These are phyloP conservation scores for Agriopis leucophaearia DNA, from an alignment of 2,888 invertebrate species.

Conservation along the genomic window DNA sequence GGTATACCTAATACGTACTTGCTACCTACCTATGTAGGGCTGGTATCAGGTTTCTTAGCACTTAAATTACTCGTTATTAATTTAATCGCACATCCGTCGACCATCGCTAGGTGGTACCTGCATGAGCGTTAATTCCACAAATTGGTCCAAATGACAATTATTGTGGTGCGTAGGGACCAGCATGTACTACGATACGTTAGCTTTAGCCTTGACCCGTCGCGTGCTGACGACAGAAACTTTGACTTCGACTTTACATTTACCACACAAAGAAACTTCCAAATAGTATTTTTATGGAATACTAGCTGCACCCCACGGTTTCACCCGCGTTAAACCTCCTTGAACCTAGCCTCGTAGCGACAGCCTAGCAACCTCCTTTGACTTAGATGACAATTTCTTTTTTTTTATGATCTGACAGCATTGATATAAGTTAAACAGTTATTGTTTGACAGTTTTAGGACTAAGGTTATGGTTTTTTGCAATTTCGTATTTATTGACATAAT, in stretches of 20 bases:
- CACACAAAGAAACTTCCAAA: conserved; percentile 21
- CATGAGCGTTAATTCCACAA: conserved; percentile 69
- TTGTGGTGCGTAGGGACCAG: conserved; percentile 49
- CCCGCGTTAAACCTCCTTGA: too few species aligned
- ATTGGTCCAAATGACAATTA: conserved; percentile 75
- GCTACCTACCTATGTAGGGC: not conserved
- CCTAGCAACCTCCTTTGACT: too few species aligned
- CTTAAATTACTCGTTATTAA: conserved; percentile 28
- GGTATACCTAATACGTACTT: not conserved
- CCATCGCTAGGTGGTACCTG: conserved; percentile 21
- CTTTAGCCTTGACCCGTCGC: conserved; percentile 76
- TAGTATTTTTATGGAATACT: not conserved
- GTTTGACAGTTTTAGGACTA: too few species aligned
- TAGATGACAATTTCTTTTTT: too few species aligned
- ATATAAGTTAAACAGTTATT: too few species aligned
- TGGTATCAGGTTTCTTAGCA: conserved; percentile 10
- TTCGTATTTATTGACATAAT: too few species aligned
- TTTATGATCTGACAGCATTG: too few species aligned
- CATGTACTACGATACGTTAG: conserved; percentile 38
- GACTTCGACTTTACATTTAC: conserved; percentile 51
- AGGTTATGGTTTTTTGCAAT: too few species aligned
- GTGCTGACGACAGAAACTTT: conserved; percentile 70
- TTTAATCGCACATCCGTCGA: conserved; percentile 23
- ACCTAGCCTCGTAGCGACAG: too few species aligned
- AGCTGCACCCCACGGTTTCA: too few species aligned